Conservation (phyloP, 1,140 invertebrate genomes). For the Bilobella aurantiaca region DNA sequence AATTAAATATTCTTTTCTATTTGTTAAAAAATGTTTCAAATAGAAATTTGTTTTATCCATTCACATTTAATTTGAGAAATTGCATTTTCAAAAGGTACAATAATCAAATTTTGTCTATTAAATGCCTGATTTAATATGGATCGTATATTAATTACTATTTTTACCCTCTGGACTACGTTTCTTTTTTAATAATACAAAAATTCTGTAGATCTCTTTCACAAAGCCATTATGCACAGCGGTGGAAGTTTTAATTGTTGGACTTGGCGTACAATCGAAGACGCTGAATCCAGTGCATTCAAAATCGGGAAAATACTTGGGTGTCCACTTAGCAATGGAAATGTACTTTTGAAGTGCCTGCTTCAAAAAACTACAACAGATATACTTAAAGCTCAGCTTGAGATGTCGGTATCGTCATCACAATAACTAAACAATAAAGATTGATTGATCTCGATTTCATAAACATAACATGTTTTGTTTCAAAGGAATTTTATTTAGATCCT, state of each 20-base stretch:
- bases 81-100: too few relatives aligned
- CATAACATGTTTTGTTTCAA: not conserved
- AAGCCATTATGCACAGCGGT: constrained; percentile 41
- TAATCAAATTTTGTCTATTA: too few relatives aligned
- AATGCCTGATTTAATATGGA: too few relatives aligned
- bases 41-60: too few relatives aligned
- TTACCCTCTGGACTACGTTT: too few relatives aligned
- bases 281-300: not conserved
- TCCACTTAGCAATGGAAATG: not conserved
- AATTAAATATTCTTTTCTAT: not conserved
- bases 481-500: not conserved
- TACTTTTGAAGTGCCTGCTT: not conserved
- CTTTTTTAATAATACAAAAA: not conserved
- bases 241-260: constrained; percentile 46
- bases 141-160: too few relatives aligned
- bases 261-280: not conserved
- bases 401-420: too few relatives aligned
- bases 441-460: not conserved
- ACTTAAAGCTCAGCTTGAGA: not conserved
- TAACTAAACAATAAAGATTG: too few relatives aligned
- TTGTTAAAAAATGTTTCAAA: too few relatives aligned
- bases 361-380: not conserved
- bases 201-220: constrained; percentile 38
- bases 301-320: not conserved
- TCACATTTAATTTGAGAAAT: too few relatives aligned